phyloP scores from a whole-genome alignment of 2,797 vertebrate genomes.

The Gallinago nigripennis region DNA sequence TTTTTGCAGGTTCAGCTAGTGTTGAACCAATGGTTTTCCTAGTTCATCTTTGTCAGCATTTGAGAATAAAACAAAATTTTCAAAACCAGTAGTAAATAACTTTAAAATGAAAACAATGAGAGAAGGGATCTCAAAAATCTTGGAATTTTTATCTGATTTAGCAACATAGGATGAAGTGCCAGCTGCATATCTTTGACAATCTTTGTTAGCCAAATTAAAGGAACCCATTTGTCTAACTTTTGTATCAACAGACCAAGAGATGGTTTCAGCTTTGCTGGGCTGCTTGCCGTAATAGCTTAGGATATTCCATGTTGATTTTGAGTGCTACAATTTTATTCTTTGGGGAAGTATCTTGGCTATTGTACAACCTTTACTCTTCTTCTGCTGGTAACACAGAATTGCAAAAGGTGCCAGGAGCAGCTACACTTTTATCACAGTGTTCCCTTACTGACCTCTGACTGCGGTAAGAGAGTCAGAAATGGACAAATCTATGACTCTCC shows the following conservation, averaged over 20 bases:
- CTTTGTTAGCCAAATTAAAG: not conserved
- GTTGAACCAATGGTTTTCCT: not conserved
- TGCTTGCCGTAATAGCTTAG: not conserved
- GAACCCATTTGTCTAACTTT: not conserved
- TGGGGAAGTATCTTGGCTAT: not conserved
- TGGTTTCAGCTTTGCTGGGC: not conserved
- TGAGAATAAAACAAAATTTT: not conserved
- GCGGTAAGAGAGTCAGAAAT: not conserved
- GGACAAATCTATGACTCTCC: not conserved
- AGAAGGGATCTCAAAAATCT: not conserved
- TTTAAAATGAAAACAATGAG: not conserved
- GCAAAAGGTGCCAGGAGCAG: not conserved
- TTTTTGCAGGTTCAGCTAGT: not conserved
- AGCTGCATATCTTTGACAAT: not conserved
- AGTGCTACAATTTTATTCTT: not conserved
- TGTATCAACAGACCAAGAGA: not conserved
- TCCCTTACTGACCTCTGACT: not conserved
- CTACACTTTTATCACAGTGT: fast-evolving
- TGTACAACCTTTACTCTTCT: not conserved
- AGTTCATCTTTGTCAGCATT: not conserved
- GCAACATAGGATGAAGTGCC: not conserved
- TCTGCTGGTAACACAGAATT: not conserved
- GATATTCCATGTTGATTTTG: not conserved
- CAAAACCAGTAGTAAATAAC: not conserved
- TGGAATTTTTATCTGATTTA: not conserved